Base-by-base conservation (phyloP, 2,797 vertebrate species). In the Basileuterus tristriatus region DNA sequence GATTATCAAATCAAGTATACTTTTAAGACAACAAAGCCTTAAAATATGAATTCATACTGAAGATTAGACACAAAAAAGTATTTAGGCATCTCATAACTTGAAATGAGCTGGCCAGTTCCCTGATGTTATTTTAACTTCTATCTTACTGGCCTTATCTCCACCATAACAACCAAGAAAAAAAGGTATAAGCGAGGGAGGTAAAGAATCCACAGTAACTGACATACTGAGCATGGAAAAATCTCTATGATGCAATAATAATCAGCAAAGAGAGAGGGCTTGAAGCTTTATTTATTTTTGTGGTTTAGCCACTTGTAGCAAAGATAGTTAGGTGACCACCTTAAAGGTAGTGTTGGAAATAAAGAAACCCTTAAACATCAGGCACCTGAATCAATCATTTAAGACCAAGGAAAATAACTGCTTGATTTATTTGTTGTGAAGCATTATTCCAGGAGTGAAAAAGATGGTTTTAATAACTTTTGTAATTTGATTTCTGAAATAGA, bases 131-230 rank as follows among this genome's bases (percentile, higher is more conserved):
- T 69, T 47, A 64, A 20, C 26, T 44, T 5, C 17, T 56, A 20
- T 22, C 3, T 44, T 32, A 16, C 6, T 30, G 30, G 5, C 2
- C 8, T 46, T 32, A 9, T 2, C 12, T 8, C 7, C 11, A 75
- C 26, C 2, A 11, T 8, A 68, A 2, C 10, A 83, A 12, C 3
- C 4, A 19, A 49, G 21, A 30, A 63, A 56, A 58, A 15, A 50
- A 4, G 2, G 2, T 36, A 6, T 8, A 32, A 58, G 7, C 1
- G 46, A n/a, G 9, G 30, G n/a, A 69, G 43, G 7, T 30, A 47
- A 59, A 55, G 13, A 50, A 34, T 41, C 22, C 2, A 6, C 9
- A 74, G 14, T 1, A 62, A 20, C 15, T 41, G 18, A 21, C 47
- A 20, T 4, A 41, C 2, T 52, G 21, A 87, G 11, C 23, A 39